A percentile compares a stretch with the other conserved stretches of the same genome.
Evolutionary conservation across 2,113 vertebrate genomes (phyloP).

Genomic region (Psilopogon haemacephalus): DNA sequence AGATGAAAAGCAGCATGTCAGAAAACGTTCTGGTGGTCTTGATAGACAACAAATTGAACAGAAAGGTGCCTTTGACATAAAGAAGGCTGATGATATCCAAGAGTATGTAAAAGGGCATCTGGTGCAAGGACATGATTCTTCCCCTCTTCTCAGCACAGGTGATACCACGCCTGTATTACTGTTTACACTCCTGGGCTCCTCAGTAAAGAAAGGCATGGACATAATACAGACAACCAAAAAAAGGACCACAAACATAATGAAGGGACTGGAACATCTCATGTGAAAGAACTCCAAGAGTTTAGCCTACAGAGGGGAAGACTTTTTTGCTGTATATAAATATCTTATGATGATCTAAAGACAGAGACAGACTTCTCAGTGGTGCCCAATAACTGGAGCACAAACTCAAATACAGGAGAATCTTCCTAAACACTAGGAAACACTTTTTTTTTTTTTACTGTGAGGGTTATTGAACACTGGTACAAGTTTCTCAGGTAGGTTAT

Average conservation of each 20-base stretch:
- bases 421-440: not conserved
- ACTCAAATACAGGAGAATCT: not conserved
- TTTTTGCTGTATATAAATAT: not conserved
- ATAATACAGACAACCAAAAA: not conserved
- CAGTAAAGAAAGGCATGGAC: no score
- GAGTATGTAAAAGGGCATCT: no score
- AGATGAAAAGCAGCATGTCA: no score
- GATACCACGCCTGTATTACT: not conserved
- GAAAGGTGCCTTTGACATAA: not conserved
- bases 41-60: not conserved
- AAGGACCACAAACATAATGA: not conserved
- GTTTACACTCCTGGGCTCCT: no score
- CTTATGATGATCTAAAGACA: no score
- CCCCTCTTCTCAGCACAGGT: not conserved
- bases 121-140: not conserved
- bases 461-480: no score
- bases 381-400: not conserved
- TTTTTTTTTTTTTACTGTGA: no score
- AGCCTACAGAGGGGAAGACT: not conserved
- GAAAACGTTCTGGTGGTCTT: no score
- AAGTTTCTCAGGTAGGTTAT: no score
- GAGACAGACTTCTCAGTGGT: not conserved
- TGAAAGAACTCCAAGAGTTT: not conserved
- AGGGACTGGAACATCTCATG: not conserved
- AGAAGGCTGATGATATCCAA: not conserved